Conservation (phyloP, 2,797 vertebrate species). For the Danionella dracula region DNA sequence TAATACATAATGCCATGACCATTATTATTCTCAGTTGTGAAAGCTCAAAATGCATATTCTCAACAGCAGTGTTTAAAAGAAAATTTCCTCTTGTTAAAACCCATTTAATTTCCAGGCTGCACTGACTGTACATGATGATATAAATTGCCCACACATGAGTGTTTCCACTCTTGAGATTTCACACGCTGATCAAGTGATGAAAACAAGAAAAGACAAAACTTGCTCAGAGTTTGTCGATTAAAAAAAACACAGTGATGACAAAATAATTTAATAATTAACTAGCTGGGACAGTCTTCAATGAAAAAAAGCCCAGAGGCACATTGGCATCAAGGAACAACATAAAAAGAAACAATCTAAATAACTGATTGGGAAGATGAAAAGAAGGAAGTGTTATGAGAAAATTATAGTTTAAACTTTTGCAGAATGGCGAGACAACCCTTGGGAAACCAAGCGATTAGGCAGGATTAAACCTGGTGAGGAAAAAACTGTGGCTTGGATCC, state of each 20-base stretch:
- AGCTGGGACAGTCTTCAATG: conserved; percentile 21
- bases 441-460: too few species aligned
- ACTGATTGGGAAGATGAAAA: conserved; percentile 18
- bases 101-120: conserved; percentile 59
- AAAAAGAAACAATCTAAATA: not conserved
- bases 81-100: conserved; percentile 52
- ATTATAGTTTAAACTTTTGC: too few species aligned
- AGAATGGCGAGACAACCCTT: too few species aligned
- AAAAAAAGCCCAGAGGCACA: conserved; percentile 19
- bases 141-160: conserved; percentile 66
- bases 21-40: too few species aligned
- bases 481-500: too few species aligned
- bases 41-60: too few species aligned
- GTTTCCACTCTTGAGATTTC: conserved; percentile 44
- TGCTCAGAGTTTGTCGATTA: conserved; percentile 29
- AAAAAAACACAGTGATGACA: conserved; percentile 46
- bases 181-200: conserved; percentile 19
- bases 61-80: too few species aligned
- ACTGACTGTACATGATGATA: conserved; percentile 60
- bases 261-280: conserved; percentile 46
- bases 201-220: conserved; percentile 35
- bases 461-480: too few species aligned
- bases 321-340: conserved; percentile 17
- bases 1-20: too few species aligned
- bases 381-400: conserved; percentile 29